Conservation (phyloP, 1,140 invertebrate species). For the Diabrotica virgifera region DNA sequence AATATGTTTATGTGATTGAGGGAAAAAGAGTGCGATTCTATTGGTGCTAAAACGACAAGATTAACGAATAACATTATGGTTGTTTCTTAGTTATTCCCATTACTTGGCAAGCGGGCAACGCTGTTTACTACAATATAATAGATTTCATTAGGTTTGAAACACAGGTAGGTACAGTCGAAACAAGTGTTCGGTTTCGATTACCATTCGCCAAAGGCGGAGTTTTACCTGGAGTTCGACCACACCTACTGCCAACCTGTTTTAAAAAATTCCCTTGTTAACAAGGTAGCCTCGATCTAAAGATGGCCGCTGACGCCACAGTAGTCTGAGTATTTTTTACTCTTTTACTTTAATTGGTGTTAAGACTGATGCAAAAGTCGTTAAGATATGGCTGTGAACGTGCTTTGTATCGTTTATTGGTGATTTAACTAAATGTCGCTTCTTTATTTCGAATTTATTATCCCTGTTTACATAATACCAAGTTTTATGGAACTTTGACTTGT, state of each 20-base stretch:
- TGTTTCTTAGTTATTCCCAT: no score
- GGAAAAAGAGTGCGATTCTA: no score
- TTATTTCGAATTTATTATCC: conserved; percentile 16
- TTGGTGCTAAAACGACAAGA: no score
- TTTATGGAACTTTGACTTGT: conserved; percentile 11
- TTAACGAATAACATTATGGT: no score
- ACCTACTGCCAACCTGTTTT: conserved; percentile 41
- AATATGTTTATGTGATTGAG: no score
- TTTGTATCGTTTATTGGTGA: conserved; percentile 36
- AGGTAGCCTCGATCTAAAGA: conserved; percentile 41
- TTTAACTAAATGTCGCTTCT: conserved; percentile 18
- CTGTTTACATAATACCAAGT: conserved; percentile 26
- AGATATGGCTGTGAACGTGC: conserved; percentile 37
- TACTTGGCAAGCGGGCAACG: no score
- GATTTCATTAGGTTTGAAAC: conserved; percentile 14
- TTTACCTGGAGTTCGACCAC: conserved; percentile 28
- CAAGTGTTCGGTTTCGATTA: conserved; percentile 37
- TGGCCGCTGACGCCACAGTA: conserved; percentile 40
- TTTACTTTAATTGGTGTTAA: conserved; percentile 43
- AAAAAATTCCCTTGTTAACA: conserved; percentile 44
- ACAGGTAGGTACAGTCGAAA: conserved; percentile 36
- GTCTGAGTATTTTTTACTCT: conserved; percentile 39
- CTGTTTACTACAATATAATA: neutral
- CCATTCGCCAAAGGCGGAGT: conserved; percentile 31
- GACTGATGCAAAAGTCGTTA: conserved; percentile 38